Percentiles rank a stretch among this genome's conserved stretches.
phyloP scores from a whole-genome alignment of 2,113 vertebrate genomes.

The Uria aalge region DNA sequence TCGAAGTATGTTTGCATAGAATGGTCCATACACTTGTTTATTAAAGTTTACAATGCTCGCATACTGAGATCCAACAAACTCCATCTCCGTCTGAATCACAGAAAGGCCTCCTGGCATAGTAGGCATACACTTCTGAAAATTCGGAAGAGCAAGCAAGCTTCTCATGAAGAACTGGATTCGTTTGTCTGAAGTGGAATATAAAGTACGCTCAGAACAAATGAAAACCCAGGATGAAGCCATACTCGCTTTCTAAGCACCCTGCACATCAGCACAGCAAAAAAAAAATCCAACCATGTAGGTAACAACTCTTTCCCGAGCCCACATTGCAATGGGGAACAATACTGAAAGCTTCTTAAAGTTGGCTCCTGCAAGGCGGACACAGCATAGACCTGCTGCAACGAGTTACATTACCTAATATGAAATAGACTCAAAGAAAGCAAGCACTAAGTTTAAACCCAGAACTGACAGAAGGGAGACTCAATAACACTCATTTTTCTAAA shows the following conservation, averaged over 20 bases:
- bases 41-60: constrained; percentile 88
- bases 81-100: constrained; percentile 83
- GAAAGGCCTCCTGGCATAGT: constrained; percentile 82
- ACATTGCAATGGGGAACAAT: background rate
- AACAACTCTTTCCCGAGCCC: background rate
- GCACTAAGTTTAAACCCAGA: background rate
- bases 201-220: background rate
- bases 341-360: background rate
- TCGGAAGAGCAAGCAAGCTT: constrained; percentile 77
- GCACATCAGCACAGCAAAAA: background rate
- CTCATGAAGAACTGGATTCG: constrained; percentile 85
- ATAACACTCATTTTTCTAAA: background rate
- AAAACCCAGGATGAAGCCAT: background rate
- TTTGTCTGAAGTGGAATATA: constrained; percentile 78
- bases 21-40: constrained; percentile 89
- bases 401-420: background rate
- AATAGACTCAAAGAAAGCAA: background rate
- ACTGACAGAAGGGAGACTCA: background rate
- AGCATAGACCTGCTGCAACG: background rate
- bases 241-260: background rate
- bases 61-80: constrained; percentile 79
- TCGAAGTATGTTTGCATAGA: constrained; percentile 89
- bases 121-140: constrained; percentile 73
- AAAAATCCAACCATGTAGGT: background rate
- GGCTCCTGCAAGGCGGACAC: background rate